Conservation (phyloP, 1,140 invertebrate species). For the Bombus picipes region DNA sequence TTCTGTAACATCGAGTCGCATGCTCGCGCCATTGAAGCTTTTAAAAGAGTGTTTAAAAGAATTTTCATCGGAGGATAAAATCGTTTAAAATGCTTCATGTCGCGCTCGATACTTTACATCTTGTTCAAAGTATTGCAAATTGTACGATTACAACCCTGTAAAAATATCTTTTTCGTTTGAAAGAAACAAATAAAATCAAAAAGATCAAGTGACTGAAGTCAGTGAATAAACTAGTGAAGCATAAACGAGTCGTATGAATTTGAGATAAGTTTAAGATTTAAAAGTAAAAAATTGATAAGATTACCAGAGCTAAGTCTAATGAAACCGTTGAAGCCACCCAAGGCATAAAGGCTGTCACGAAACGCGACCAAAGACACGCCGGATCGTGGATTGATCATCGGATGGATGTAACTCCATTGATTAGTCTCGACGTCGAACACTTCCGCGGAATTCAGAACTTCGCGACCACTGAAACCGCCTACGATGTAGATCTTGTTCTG, state of each 20-base stretch:
- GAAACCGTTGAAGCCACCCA: constrained; percentile 90
- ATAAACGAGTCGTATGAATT: too few relatives aligned
- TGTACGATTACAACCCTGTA: too few relatives aligned
- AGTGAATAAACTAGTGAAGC: too few relatives aligned
- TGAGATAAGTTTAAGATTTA: too few relatives aligned
- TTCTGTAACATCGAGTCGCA: too few relatives aligned
- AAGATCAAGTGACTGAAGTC: too few relatives aligned
- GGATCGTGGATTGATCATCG: constrained; percentile 90
- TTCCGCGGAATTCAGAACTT: constrained; percentile 86
- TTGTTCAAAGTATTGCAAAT: neutral
- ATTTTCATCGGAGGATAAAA: neutral
- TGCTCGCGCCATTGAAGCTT: too few relatives aligned
- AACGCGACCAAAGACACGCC: constrained; percentile 90
- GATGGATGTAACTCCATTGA: constrained; percentile 89
- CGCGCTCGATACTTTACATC: too few relatives aligned
- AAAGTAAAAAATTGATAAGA: neutral
- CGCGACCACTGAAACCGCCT: constrained; percentile 90
- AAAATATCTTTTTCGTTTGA: too few relatives aligned
- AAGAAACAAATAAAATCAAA: too few relatives aligned
- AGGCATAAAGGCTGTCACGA: constrained; percentile 87
- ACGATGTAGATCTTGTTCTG: constrained; percentile 86
- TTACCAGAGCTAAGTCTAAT: constrained; percentile 80
- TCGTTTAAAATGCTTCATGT: too few relatives aligned
- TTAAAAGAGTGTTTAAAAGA: neutral
- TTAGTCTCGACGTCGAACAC: constrained; percentile 85